Evolutionary conservation across 2,888 invertebrate genomes (phyloP).

Genomic region (Sepioteuthis lessoniana): DNA sequence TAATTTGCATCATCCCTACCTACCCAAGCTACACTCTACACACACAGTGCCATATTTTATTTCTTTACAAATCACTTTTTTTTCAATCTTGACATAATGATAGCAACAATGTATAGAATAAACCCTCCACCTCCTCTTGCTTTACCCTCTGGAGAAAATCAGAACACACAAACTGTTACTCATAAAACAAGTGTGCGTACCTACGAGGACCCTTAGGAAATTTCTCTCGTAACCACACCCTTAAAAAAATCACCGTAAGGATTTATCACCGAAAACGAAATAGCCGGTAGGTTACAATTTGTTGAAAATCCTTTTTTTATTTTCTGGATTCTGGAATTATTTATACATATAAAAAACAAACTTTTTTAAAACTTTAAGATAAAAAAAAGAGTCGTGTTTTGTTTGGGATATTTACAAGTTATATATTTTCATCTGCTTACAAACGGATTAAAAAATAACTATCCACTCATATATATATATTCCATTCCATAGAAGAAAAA

Average conservation of each 20-base stretch:
- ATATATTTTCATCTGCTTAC: background rate
- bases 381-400: background rate
- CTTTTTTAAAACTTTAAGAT: no score
- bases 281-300: background rate
- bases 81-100: background rate
- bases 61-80: background rate
- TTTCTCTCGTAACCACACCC: background rate
- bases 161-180: background rate
- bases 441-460: background rate
- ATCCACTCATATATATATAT: background rate
- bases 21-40: no score
- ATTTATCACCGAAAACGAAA: background rate
- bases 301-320: background rate
- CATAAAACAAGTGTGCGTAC: background rate
- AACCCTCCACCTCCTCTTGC: background rate
- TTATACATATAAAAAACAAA: background rate
- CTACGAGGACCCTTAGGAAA: background rate
- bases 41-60: background rate
- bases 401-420: background rate
- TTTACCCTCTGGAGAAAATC: background rate
- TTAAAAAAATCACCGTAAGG: background rate
- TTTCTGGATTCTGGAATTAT: background rate
- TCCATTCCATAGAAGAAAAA: background rate
- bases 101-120: background rate
- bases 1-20: no score